phyloP scores from a whole-genome alignment of 2,797 vertebrate genomes.

The Chromobotia macracanthus region DNA sequence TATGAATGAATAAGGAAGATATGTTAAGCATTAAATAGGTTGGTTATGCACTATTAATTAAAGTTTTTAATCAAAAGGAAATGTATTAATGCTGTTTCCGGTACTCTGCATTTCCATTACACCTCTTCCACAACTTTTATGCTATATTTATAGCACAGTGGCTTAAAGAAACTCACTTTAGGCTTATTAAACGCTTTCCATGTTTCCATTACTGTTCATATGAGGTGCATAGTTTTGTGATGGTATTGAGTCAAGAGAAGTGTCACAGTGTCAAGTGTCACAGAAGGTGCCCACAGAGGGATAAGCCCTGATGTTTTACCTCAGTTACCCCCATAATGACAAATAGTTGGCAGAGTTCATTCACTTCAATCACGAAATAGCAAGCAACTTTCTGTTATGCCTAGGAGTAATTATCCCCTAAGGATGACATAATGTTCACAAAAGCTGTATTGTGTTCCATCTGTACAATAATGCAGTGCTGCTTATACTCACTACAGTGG shows the following conservation, averaged over 20 bases:
- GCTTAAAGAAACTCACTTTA: background rate
- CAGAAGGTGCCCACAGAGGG: slow-evolving; percentile 27
- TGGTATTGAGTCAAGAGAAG: no score
- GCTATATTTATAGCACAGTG: background rate
- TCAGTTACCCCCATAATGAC: slow-evolving; percentile 55
- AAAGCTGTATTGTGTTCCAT: slow-evolving; percentile 66
- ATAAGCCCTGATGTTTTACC: slow-evolving; percentile 51
- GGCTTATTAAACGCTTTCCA: background rate
- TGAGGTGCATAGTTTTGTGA: slow-evolving; percentile 7
- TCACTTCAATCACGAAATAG: slow-evolving; percentile 58
- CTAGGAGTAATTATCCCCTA: slow-evolving; percentile 39
- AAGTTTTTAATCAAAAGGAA: background rate
- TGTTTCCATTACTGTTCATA: background rate
- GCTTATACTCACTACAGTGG: slow-evolving; percentile 8
- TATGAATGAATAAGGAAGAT: background rate
- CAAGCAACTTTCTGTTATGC: slow-evolving; percentile 61
- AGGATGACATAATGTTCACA: slow-evolving; percentile 62
- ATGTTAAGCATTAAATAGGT: background rate
- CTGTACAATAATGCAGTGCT: slow-evolving; percentile 58
- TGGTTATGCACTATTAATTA: background rate
- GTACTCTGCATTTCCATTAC: background rate
- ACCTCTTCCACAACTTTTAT: background rate
- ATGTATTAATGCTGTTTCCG: background rate
- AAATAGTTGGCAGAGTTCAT: slow-evolving; percentile 43
- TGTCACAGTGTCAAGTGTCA: slow-evolving; percentile 62